Base-by-base conservation (phyloP, 2,888 invertebrate species). In the Ormyrus nitidulus region DNA sequence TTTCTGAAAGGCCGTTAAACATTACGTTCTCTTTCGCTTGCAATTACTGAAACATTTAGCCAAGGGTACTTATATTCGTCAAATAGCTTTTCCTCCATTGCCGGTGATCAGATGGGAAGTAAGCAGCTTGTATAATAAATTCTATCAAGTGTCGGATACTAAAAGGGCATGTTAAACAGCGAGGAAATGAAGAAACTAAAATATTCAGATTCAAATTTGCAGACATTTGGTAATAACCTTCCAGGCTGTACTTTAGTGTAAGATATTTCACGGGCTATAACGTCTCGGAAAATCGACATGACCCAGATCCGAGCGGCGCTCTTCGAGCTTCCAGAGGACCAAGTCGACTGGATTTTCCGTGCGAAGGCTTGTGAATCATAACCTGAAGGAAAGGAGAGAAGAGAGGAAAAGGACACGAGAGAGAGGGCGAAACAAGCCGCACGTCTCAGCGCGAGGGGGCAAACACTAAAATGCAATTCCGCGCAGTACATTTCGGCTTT, bases 391-490 rank as follows among this genome's bases (percentile, higher is more conserved):
- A 61, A 53, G 13, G 34, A 53, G 19, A 48, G n/a, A 34, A 62
- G 70, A 59, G 54, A 7, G 56, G 53, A 34, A 34, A 34, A 34
- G 34, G 34, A 34, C 34, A 34, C 34, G 34, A 4, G 66, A 11
- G n/a, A n/a, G 49, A n/a, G 46, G 19, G 44, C 61, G 48, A 61
- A 61, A 71, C 58, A 61, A 61, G 49, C 71, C 53, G 13, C 73
- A 6, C 48, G 46, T 5, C 9, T 5, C 54, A 13, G 44, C 64
- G 11, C 44, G 19, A 11, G 46, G 7, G 13, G 13, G 61, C 8
- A 48, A 72, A 53, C 70, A 77, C 58, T 69, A 77, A 64, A 74
- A 81, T 73, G 73, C 79, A 77, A 79, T 81, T 79, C 73, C 53
- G 48, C 49, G 71, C 61, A 53, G 80, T 77, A 73, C 72, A 51